Base-by-base conservation (phyloP, 1,140 invertebrate genomes). In the Oppia nitens region DNA sequence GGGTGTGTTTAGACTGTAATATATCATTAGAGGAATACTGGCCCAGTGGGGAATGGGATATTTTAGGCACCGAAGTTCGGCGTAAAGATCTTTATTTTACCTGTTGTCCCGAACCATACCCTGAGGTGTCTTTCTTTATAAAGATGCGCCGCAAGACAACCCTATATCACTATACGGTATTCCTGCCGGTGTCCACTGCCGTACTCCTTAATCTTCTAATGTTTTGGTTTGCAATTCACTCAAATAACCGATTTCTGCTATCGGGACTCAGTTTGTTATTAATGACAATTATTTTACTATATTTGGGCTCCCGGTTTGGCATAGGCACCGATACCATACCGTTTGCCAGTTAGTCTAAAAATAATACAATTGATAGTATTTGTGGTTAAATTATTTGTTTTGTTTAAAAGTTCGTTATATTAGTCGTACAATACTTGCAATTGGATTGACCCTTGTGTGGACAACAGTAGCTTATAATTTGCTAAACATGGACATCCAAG, bases 121-220 rank as follows among this genome's bases (percentile, higher is more conserved):
- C 84, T 63, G 84, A 83, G 3, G 95, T 95, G 68, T 92, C 92
- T 63, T 99, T 98, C 77, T 93, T 96, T 72, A 84, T 99, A 64
- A 95, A 90, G 28, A 77, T 98, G 55, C 78, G 94, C 59, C 78
- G 93, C 64, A 95, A 96, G 73, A 96, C 91, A 24, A 80, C 96
- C 25, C 97, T 97, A 75, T 96, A 97, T 76, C 56, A 47, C 11
- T 57, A 57, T n/a, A 52, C 47, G 11, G 56, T 57, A 1, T 57
- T 48, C 40, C 40, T 50, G 17, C 56, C 56, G 1, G 47, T 49
- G 1, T 11, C 48, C 6, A 24, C 45, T 29, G 56, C 47, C 4
- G 24, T 57, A 20, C n/a, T 57, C 21, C 17, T 57, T 4, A 57
- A 57, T 32, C 24, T 57, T 11, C 27, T 57, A 47, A n/a, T 47